These are phyloP conservation scores for Scatophagus argus DNA, from an alignment of 2,113 vertebrate species.

Conservation along the genomic window DNA sequence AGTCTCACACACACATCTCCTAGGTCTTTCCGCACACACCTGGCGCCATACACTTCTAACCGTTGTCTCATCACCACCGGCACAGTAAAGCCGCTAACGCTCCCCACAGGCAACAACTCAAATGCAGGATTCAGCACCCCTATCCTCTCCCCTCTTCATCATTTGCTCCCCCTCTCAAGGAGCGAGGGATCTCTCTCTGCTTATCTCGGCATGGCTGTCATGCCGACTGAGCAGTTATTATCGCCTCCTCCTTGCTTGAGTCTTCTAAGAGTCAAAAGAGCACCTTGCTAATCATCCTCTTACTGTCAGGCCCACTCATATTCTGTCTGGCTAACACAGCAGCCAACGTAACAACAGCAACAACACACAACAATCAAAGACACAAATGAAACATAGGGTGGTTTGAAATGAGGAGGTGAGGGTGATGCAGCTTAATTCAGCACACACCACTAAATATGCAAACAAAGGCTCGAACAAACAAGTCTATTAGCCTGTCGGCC, in stretches of 20 bases:
- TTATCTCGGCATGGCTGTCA: constrained; percentile 65
- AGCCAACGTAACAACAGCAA: neutral
- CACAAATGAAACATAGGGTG: neutral
- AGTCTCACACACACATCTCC: constrained; percentile 32
- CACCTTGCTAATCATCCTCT: constrained; percentile 55
- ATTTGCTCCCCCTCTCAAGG: constrained; percentile 35
- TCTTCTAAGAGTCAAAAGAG: constrained; percentile 39
- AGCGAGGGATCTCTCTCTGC: constrained; percentile 42
- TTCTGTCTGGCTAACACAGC: constrained; percentile 23
- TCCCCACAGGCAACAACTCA: constrained; percentile 35
- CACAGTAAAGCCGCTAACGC: constrained; percentile 17
- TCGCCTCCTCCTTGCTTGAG: constrained; percentile 21
- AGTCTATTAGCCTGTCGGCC: constrained; percentile 64
- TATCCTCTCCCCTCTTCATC: constrained; percentile 24
- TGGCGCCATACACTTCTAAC: constrained; percentile 23
- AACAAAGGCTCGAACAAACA: constrained; percentile 59
- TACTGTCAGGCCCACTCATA: constrained; percentile 35
- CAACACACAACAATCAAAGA: constrained; percentile 7
- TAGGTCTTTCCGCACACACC: constrained; percentile 16
- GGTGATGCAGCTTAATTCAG: constrained; percentile 26
- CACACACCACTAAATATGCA: constrained; percentile 53
- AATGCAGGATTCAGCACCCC: constrained; percentile 19
- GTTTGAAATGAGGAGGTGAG: constrained; percentile 1
- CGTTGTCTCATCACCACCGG: constrained; percentile 54
- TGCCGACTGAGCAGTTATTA: constrained; percentile 47